Base-by-base conservation (phyloP, 2,888 invertebrate species). In the Cosmia trapezina region DNA sequence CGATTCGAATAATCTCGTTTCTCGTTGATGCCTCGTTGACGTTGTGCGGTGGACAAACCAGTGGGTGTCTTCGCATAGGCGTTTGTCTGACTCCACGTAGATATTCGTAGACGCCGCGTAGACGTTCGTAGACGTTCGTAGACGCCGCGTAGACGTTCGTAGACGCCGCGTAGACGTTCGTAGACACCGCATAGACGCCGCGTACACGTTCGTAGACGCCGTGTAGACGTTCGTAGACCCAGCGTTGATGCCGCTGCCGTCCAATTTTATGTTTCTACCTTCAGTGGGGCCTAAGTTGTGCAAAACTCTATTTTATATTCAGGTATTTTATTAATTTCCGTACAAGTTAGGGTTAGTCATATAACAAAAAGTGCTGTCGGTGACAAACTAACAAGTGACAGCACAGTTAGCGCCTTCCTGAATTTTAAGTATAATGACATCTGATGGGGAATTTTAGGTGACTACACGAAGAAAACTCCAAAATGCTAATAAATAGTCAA, bases 381-480 rank as follows among this genome's bases (percentile, higher is more conserved):
- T 54, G 62, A 63, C 72, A 47, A 57, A 57, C 75, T 41, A 51
- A 28, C 54, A 45, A 70, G 37, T 14, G 61, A 51, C 61, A 71
- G 22, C 53, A 22, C 28, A 65, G 19, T 63, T 56, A 45, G 54
- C 14, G 45, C 56, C 61, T 66, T 62, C 53, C 76, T 71, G 76
- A 66, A 77, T 77, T 47, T 62, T 66, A 78, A 78, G 33, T 61
- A 56, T 11, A 33, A 66, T 66, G 62, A 77, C n/a, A 33, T n/a
- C n/a, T n/a, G n/a, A n/a, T n/a, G n/a, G n/a, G n/a, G n/a, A n/a
- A n/a, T n/a, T n/a, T n/a, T n/a, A n/a, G n/a, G n/a, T n/a, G n/a
- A n/a, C n/a, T n/a, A n/a, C n/a, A n/a, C n/a, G n/a, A n/a, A n/a
- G n/a, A n/a, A n/a, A n/a, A n/a, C n/a, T n/a, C n/a, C n/a, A n/a